A percentile compares a stretch with the other conserved stretches of the same genome.
Conservation (phyloP, 2,888 invertebrate genomes). For the Andrena fulva region DNA sequence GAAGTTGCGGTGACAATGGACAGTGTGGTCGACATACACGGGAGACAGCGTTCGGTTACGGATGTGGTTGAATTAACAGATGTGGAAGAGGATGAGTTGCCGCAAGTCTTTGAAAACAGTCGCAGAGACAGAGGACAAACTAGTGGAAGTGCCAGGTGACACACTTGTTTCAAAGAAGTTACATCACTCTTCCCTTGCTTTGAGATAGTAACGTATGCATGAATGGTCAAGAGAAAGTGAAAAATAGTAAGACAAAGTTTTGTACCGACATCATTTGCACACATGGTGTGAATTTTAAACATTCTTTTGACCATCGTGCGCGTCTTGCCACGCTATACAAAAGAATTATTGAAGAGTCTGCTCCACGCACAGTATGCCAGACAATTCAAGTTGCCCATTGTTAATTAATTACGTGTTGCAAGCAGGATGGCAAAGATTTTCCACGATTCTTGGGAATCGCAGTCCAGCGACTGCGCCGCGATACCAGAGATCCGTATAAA, state of each 20-base stretch:
- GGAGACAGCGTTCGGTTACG: constrained; percentile 76
- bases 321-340: no score
- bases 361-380: no score
- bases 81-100: constrained; percentile 68
- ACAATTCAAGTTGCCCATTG: not conserved
- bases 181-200: no score
- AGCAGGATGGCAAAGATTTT: constrained; percentile 39
- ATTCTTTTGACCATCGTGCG: no score
- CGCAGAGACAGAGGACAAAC: constrained; percentile 11
- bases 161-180: not conserved
- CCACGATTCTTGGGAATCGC: constrained; percentile 67
- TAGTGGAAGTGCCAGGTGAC: constrained; percentile 34
- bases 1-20: constrained; percentile 36
- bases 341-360: no score
- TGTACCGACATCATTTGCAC: no score
- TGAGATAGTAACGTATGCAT: no score
- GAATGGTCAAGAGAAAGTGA: no score
- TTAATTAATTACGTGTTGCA: not conserved
- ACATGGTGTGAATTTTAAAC: no score
- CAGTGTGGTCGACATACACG: constrained; percentile 21
- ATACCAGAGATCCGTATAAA: constrained; percentile 74
- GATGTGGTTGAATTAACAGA: constrained; percentile 77
- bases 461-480: constrained; percentile 55
- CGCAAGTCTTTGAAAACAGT: constrained; percentile 15
- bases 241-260: no score